A percentile compares a stretch with the other conserved stretches of the same genome.
Evolutionary conservation across 2,888 invertebrate species (phyloP).

Genomic region (Acleris emargana): DNA sequence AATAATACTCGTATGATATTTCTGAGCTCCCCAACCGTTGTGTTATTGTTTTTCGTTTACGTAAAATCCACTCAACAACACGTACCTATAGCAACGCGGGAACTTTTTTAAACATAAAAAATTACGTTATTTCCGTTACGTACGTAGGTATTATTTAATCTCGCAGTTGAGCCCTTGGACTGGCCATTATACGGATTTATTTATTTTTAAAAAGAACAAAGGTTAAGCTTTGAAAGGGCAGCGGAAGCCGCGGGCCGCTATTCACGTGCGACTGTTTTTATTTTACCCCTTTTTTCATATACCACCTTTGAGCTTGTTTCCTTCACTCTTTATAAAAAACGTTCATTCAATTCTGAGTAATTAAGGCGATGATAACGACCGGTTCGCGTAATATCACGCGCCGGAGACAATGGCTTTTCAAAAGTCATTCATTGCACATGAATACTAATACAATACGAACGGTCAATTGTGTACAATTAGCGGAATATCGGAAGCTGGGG

Average conservation of each 20-base stretch:
- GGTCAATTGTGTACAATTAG: slow-evolving; percentile 38
- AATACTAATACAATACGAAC: slow-evolving; percentile 39
- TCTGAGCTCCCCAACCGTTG: not conserved
- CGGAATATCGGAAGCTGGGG: slow-evolving; percentile 32
- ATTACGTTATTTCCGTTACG: slow-evolving; percentile 15
- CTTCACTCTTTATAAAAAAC: slow-evolving; percentile 30
- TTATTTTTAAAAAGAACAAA: slow-evolving; percentile 46
- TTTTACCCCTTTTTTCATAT: slow-evolving; percentile 39
- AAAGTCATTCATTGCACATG: slow-evolving; percentile 38
- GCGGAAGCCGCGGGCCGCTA: slow-evolving; percentile 48
- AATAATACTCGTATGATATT: no score
- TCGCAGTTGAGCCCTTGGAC: slow-evolving; percentile 42
- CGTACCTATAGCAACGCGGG: slow-evolving; percentile 3
- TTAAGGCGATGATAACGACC: slow-evolving; percentile 26
- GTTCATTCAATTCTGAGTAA: slow-evolving; percentile 33
- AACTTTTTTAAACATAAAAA: slow-evolving; percentile 24
- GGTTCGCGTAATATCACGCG: slow-evolving; percentile 17
- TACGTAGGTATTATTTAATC: slow-evolving; percentile 30
- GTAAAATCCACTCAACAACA: slow-evolving; percentile 5
- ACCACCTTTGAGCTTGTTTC: slow-evolving; percentile 39
- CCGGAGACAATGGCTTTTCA: slow-evolving; percentile 40
- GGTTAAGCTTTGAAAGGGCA: slow-evolving; percentile 51
- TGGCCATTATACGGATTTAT: slow-evolving; percentile 38
- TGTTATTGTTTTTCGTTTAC: no score
- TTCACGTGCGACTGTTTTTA: slow-evolving; percentile 40